Conservation (phyloP, 1,140 invertebrate genomes). For the Cephus cinctus region DNA sequence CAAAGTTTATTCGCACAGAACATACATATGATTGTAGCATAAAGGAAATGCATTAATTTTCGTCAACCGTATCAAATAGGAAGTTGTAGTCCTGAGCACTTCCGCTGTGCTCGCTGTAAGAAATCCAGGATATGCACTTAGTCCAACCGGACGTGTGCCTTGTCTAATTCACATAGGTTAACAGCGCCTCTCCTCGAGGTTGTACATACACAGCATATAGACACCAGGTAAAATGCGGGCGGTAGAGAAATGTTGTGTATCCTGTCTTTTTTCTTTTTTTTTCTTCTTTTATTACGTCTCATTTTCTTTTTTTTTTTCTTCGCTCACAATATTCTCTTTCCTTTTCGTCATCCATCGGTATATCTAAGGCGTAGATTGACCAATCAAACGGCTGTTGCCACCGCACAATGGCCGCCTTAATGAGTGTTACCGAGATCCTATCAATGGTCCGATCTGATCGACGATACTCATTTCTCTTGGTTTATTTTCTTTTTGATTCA, state of each 20-base stretch:
- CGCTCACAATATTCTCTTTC: conserved; percentile 15
- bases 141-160: conserved; percentile 30
- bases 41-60: too few relatives aligned
- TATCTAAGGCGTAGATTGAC: conserved; percentile 38
- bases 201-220: too few relatives aligned
- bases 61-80: too few relatives aligned
- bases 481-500: neutral
- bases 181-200: neutral
- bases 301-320: too few relatives aligned
- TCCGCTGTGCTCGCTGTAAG: too few relatives aligned
- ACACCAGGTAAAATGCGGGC: too few relatives aligned
- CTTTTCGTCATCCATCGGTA: neutral
- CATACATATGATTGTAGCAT: too few relatives aligned
- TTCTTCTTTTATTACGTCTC: too few relatives aligned
- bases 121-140: conserved; percentile 29
- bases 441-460: conserved; percentile 31
- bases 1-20: too few relatives aligned
- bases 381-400: conserved; percentile 46
- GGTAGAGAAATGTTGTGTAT: too few relatives aligned
- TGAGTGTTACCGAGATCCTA: conserved; percentile 36
- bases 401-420: conserved; percentile 45
- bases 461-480: conserved; percentile 3
- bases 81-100: too few relatives aligned
- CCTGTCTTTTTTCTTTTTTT: too few relatives aligned
- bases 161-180: conserved; percentile 33